Conservation (phyloP, 2,797 vertebrate species). For the Steatocranus sp. region DNA sequence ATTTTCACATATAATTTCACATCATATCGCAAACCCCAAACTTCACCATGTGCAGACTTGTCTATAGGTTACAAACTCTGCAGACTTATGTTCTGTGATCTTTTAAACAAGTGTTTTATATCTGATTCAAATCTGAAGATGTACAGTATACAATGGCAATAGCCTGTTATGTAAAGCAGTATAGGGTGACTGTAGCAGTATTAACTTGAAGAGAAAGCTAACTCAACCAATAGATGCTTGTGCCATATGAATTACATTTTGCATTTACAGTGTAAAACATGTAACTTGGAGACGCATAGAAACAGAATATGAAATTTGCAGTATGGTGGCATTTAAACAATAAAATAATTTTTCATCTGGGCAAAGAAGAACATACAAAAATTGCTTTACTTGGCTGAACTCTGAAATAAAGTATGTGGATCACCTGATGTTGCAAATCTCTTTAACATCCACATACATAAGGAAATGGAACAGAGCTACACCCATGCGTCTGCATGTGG, state of each 20-base stretch:
- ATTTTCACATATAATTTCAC: not conserved
- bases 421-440: not conserved
- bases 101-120: not conserved
- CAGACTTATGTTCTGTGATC: not conserved
- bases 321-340: not conserved
- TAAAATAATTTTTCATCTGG: not conserved
- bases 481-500: not conserved
- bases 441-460: not conserved
- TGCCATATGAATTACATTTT: rapidly evolving
- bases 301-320: not conserved
- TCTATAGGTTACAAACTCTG: not conserved
- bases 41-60: not conserved
- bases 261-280: rapidly evolving
- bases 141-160: not conserved
- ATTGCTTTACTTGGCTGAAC: not conserved
- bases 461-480: not conserved
- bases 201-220: not conserved
- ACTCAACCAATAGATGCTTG: not conserved
- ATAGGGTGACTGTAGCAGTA: not conserved
- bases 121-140: not conserved
- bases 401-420: not conserved
- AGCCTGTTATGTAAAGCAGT: not conserved
- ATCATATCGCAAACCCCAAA: not conserved
- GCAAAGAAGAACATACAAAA: not conserved
- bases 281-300: rapidly evolving